phyloP scores from a whole-genome alignment of 2,797 vertebrate genomes.

The Alcedo quadribrachys region DNA sequence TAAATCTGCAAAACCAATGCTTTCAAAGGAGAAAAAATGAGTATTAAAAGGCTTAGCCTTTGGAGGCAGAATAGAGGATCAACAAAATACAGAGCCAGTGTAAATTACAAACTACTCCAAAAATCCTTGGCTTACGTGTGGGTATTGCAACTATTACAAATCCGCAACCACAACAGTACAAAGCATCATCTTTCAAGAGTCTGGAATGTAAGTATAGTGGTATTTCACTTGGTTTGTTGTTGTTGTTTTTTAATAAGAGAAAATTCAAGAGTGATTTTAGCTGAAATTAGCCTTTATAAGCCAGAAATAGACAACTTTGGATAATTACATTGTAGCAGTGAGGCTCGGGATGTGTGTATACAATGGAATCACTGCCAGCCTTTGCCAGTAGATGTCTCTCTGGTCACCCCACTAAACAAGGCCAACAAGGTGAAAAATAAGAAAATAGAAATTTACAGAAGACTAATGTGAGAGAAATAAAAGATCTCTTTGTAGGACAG shows the following conservation, averaged over 20 bases:
- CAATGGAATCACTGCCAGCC: not conserved
- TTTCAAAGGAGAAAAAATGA: slow-evolving; percentile 53
- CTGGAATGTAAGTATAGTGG: not conserved
- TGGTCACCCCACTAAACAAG: slow-evolving; percentile 33
- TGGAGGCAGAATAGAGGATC: slow-evolving; percentile 54
- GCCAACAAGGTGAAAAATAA: not conserved
- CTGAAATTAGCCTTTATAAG: not conserved
- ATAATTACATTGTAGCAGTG: not conserved
- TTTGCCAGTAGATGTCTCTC: slow-evolving; percentile 72
- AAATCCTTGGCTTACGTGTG: slow-evolving; percentile 45
- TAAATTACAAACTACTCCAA: slow-evolving; percentile 58
- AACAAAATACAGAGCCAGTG: slow-evolving; percentile 55
- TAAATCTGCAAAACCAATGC: slow-evolving; percentile 61
- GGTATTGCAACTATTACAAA: slow-evolving; percentile 8
- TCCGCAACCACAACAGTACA: slow-evolving; percentile 27
- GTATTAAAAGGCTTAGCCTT: slow-evolving; percentile 59
- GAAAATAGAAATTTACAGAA: not conserved
- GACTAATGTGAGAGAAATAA: not conserved
- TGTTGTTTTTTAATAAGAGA: not conserved
- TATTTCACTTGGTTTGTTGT: not conserved
- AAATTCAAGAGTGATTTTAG: slow-evolving; percentile 4
- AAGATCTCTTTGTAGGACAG: not conserved
- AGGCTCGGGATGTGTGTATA: not conserved
- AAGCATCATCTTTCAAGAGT: slow-evolving; percentile 20
- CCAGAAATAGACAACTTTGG: not conserved